phyloP scores from a whole-genome alignment of 2,113 vertebrate species.

The Tyrannus savana region DNA sequence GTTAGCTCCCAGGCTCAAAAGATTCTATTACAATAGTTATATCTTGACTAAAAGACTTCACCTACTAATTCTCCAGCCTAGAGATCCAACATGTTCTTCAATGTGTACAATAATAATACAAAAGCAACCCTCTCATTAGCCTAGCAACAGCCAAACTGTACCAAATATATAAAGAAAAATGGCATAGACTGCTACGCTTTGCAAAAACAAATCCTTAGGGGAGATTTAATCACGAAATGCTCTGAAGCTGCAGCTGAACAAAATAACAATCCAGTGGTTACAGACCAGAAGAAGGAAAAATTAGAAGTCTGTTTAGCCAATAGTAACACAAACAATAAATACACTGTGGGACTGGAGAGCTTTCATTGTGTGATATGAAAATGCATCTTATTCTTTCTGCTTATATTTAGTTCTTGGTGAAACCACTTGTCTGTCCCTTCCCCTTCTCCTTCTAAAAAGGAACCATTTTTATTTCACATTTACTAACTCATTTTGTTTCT shows the following conservation, averaged over 20 bases:
- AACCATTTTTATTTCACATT: neutral
- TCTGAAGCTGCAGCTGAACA: conserved; percentile 5
- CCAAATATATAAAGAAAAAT: neutral
- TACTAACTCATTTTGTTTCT: conserved; percentile 46
- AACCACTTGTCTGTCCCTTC: neutral
- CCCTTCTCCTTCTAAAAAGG: neutral
- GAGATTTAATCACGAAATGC: neutral
- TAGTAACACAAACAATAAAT: conserved; percentile 19
- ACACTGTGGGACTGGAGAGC: neutral
- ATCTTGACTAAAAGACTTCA: neutral
- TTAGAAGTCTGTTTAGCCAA: conserved; percentile 18
- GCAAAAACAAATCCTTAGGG: neutral
- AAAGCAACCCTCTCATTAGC: neutral
- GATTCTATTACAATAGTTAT: neutral
- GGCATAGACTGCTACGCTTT: neutral
- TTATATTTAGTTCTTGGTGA: neutral
- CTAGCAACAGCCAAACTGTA: neutral
- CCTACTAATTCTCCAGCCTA: neutral
- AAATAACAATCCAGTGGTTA: conserved; percentile 15
- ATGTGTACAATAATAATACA: neutral
- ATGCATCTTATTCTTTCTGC: conserved; percentile 2
- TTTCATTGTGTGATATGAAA: conserved; percentile 9
- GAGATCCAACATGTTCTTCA: neutral
- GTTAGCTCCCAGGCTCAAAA: neutral
- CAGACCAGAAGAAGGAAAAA: conserved; percentile 12